Conservation (phyloP, 2,888 invertebrate species). For the Sinelater perroti region DNA sequence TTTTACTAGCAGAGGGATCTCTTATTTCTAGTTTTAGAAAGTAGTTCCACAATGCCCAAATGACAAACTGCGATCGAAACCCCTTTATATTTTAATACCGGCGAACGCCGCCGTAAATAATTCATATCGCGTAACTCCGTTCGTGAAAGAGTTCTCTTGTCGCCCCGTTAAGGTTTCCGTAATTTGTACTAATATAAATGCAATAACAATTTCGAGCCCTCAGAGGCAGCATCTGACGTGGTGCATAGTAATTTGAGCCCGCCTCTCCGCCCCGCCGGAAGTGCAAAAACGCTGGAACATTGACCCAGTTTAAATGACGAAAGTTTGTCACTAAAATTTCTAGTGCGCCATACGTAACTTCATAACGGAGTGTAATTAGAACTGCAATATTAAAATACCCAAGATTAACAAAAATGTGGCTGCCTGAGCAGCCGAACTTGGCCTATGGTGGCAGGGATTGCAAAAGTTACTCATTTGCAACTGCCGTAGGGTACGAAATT, state of each 20-base stretch:
- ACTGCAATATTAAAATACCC: constrained; percentile 37
- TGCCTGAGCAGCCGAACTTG: no score
- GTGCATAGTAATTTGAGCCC: constrained; percentile 25
- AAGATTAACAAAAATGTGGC: constrained; percentile 36
- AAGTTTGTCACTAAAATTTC: constrained; percentile 35
- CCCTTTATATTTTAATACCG: constrained; percentile 26
- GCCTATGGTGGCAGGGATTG: no score
- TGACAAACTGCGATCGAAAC: constrained; percentile 19
- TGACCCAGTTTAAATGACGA: constrained; percentile 37
- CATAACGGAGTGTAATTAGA: constrained; percentile 36
- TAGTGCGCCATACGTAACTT: constrained; percentile 28
- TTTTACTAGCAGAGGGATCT: no score
- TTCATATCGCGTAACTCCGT: constrained; percentile 31
- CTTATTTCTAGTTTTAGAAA: no score
- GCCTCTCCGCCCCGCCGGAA: constrained; percentile 16
- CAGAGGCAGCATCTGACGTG: constrained; percentile 15
- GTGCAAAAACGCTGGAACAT: constrained; percentile 32
- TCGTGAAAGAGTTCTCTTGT: constrained; percentile 28
- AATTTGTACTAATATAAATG: constrained; percentile 36
- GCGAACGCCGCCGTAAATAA: constrained; percentile 23
- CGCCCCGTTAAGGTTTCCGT: constrained; percentile 28
- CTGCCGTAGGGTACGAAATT: no score
- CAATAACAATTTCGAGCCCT: constrained; percentile 29
- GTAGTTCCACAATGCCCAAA: constrained; percentile 18
- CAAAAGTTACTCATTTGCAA: no score